These are phyloP conservation scores for Drosophila parvula DNA, from an alignment of 1,140 invertebrate genomes.

Conservation along the genomic window DNA sequence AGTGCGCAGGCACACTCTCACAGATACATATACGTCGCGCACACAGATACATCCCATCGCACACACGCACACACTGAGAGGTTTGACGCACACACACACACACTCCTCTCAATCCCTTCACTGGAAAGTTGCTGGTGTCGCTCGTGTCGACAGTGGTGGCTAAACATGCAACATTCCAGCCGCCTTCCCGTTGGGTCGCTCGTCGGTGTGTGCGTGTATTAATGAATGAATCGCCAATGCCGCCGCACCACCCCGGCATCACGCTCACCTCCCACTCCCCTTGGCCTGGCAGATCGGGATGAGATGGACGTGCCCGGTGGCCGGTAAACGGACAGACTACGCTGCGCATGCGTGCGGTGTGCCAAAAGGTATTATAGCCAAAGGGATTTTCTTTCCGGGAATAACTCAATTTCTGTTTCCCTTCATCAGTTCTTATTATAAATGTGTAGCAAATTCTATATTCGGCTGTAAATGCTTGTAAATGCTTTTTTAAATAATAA, in stretches of 20 bases:
- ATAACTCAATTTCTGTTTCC: not conserved
- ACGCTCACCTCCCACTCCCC: conserved; percentile 5
- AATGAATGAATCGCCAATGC: conserved; percentile 79
- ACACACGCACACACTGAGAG: conserved; percentile 22
- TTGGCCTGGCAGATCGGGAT: conserved; percentile 12
- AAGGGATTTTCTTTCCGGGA: conserved; percentile 1
- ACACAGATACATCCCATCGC: conserved; percentile 23
- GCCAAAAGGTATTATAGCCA: conserved; percentile 41
- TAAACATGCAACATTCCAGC: conserved; percentile 72
- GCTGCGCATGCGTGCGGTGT: conserved; percentile 34
- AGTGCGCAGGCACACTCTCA: conserved; percentile 72
- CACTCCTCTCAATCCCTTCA: conserved; percentile 42
- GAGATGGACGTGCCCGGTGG: conserved; percentile 27
- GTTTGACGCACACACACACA: conserved; percentile 10
- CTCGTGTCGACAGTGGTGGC: conserved; percentile 57
- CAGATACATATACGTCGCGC: conserved; percentile 16
- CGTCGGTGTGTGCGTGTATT: conserved; percentile 68
- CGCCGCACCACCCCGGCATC: conserved; percentile 28
- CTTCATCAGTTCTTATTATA: not conserved
- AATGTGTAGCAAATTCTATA: not conserved
- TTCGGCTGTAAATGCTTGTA: not conserved
- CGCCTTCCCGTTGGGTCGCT: conserved; percentile 22
- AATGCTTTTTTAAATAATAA: not conserved
- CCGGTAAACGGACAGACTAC: conserved; percentile 7
- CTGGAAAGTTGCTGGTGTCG: conserved; percentile 51